Evolutionary conservation across 2,797 vertebrate species (phyloP).

Genomic region (Schizothorax lantsangensis): DNA sequence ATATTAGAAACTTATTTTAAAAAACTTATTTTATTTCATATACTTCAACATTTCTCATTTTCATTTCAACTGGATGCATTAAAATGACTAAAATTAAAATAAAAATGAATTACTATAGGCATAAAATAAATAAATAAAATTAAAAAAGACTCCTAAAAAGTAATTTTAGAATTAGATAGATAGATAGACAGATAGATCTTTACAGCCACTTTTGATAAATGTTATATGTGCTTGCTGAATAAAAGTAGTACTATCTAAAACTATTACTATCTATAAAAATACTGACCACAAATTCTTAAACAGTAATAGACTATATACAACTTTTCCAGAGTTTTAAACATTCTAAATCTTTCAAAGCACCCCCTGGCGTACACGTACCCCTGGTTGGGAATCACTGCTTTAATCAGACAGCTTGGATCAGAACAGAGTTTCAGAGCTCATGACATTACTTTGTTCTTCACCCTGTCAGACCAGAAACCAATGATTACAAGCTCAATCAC

Average conservation of each 20-base stretch:
- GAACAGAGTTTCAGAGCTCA: not conserved
- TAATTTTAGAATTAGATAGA: no score
- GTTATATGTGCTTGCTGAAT: not conserved
- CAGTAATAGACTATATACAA: not conserved
- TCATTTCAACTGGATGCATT: no score
- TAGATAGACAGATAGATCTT: not conserved
- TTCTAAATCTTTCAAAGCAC: not conserved
- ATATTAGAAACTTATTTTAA: no score
- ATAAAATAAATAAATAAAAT: no score
- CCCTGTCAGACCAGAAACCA: conserved; percentile 16
- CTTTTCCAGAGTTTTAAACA: not conserved
- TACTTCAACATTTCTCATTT: no score
- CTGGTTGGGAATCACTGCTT: not conserved
- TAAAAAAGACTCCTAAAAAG: no score
- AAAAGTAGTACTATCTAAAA: not conserved
- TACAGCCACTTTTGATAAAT: not conserved
- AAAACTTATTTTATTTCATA: no score
- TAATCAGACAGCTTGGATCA: not conserved
- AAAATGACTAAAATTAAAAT: no score
- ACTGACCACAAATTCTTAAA: not conserved
- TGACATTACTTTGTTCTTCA: not conserved
- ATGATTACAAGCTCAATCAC: conserved; percentile 32
- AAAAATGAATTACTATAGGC: no score
- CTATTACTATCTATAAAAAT: not conserved
- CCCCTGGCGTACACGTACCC: not conserved